Base-by-base conservation (phyloP, 2,113 vertebrate genomes). In the Xenopus borealis region DNA sequence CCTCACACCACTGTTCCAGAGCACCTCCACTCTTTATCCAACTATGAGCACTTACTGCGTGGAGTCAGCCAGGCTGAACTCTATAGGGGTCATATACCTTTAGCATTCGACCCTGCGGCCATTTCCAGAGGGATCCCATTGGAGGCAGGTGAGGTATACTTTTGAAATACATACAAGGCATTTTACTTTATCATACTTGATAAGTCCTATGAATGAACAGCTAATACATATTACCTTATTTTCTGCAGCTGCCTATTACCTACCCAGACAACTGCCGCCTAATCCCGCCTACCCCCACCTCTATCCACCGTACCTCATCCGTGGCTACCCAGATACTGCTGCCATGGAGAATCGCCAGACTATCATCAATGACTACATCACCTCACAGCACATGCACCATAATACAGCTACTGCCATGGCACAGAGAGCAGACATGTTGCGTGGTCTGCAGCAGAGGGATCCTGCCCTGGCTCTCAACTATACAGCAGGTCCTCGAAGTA, bases 331-430 rank as follows among this genome's bases (percentile, higher is more conserved):
- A 0, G 97, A 98, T 86, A 95, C 95, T 0, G 92, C 95, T 0
- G 95, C 97, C 23, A 89, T 98, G 87, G 97, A 99, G 85, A 99
- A 98, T 89, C 88, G 97, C 10, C 97, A 98, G 89, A 98, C 97
- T 53, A 93, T 99, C 86, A 93, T 99, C 87, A 99, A 97, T 0
- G 97, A 98, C 89, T 99, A 98, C 92, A 99, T 98, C 93, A 99
- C 97, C 20, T 99, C 97, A 0, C 97, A 99, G 90, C 97, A 99
- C 88, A 99, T 98, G 97, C 96, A 97, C 84, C 96, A 98, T 61
- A 90, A 88, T 0, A 92, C 93, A 0, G 90, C 92, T 14, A 91
- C 93, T 0, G 93, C 95, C 81, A 95, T 97, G 94, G 94, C 94
- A 0, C 97, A 98, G 90, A 91, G 97, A 10, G 92, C 95, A 0